Evolutionary conservation across 2,888 invertebrate genomes (phyloP).

Genomic region (Eilema caniola): DNA sequence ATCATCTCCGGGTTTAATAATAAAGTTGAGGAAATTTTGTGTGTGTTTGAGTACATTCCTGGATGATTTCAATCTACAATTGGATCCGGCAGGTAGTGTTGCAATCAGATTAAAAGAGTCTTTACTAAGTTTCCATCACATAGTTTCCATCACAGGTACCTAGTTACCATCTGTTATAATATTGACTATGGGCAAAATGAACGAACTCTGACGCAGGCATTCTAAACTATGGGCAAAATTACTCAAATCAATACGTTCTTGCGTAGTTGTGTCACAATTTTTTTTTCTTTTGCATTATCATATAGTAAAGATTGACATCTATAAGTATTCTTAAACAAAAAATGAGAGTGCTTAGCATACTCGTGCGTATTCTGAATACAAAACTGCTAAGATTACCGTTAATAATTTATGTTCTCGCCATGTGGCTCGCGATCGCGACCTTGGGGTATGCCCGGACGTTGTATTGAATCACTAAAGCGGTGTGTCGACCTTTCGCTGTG

Average conservation of each 20-base stretch:
- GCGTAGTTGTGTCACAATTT: neutral
- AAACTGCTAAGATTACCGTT: neutral
- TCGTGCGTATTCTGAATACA: neutral
- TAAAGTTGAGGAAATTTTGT: no score
- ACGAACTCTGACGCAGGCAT: no score
- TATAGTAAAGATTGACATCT: neutral
- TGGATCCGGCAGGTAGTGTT: no score
- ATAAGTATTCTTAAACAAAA: neutral
- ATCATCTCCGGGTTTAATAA: no score
- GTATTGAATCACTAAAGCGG: neutral
- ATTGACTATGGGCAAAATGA: no score
- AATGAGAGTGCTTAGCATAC: neutral
- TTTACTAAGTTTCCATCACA: no score
- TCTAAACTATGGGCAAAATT: no score
- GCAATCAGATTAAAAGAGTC: no score
- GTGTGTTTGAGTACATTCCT: no score
- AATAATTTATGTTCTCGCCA: neutral
- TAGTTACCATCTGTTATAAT: no score
- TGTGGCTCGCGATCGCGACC: neutral
- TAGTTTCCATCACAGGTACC: no score
- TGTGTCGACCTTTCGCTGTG: neutral
- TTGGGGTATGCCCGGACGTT: constrained; percentile 1
- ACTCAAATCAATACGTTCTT: neutral
- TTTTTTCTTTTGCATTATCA: neutral
- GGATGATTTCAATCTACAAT: no score